Evolutionary conservation across 1,140 invertebrate species (phyloP), one percentile per base, ranked within the genome.

Genomic region (Procambarus clarkii): DNA sequence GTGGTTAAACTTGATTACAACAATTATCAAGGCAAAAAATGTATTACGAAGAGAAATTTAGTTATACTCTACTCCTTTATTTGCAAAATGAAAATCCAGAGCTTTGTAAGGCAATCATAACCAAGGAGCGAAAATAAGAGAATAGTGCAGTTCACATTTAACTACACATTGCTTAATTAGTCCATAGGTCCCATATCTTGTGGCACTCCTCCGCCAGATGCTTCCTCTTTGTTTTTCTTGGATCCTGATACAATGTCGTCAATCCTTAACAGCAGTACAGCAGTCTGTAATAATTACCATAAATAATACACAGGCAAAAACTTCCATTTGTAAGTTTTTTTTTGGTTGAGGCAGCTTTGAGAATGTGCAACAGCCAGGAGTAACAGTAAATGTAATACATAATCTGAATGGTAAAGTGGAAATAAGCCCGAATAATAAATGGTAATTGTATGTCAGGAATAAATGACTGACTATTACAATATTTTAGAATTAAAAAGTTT

Each of bases 211-310:
- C 50, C 79, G 2, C 44, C 78, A 21, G 45, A 48, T 1, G 34
- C 76, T 4, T 46, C 76, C n/a, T 79, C 74, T 60, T 87, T 87
- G 74, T 2, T 77, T 50, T 89, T 89, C 79, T 89, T 89, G 5
- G 64, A 89, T 2, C 87, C 87, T 34, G 87, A 89, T 44, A 89
- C 79, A 54, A 89, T 89, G 87, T 89, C 87, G 50, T 89, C 87
- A 74, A 89, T 89, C 46, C 87, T 81, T 69, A 89, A 60, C 18
- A 89, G 79, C 46, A 89, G 11, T 44, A 89, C 79, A 5, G 87
- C 87, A 34, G 87, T 89, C 87, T 89, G 86, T 50, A 54, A 54
- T n/a, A 74, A 74, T 34, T 34, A 34, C 34, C 1, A 34, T 34
- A 34, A 34, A 34, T 34, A 34, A 34, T 34, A 34, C 34, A 34